phyloP scores from a whole-genome alignment of 1,140 invertebrate genomes.

The Plectrocnemia conspersa region DNA sequence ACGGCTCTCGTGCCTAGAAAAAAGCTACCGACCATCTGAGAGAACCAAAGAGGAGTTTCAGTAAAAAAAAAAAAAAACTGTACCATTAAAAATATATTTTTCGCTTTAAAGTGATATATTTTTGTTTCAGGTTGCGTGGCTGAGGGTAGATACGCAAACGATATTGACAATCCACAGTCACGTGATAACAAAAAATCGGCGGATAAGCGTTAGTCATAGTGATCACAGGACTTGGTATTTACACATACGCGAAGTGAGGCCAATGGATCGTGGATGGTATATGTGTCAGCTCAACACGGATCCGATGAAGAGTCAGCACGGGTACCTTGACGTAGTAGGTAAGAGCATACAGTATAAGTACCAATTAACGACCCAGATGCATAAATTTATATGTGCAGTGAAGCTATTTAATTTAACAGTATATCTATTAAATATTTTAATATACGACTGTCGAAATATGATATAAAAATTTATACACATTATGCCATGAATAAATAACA shows the following conservation, averaged over 20 bases:
- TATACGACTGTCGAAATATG: too few species aligned
- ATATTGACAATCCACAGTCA: slow-evolving; percentile 86
- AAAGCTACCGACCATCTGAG: not conserved
- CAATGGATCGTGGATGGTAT: slow-evolving; percentile 80
- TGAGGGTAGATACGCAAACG: slow-evolving; percentile 87
- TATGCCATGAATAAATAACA: slow-evolving; percentile 23
- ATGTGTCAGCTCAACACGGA: slow-evolving; percentile 86
- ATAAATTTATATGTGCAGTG: too few species aligned
- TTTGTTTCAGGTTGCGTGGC: slow-evolving; percentile 74
- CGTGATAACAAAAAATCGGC: slow-evolving; percentile 84
- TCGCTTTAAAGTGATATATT: not conserved
- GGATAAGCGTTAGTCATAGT: slow-evolving; percentile 80
- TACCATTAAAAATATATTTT: too few species aligned
- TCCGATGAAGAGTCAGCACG: slow-evolving; percentile 81
- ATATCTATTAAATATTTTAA: too few species aligned
- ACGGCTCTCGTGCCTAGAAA: slow-evolving; percentile 1
- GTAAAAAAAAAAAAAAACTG: too few species aligned
- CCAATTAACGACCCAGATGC: too few species aligned
- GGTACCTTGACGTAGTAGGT: slow-evolving; percentile 84
- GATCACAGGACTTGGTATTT: slow-evolving; percentile 83
- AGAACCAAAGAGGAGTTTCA: too few species aligned
- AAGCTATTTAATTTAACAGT: too few species aligned
- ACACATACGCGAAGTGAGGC: slow-evolving; percentile 73
- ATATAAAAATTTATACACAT: too few species aligned
- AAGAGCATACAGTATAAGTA: too few species aligned